A percentile compares a stretch with the other conserved stretches of the same genome.
These are phyloP conservation scores for Salvator merianae DNA, from an alignment of 2,113 vertebrate genomes.

Conservation along the genomic window DNA sequence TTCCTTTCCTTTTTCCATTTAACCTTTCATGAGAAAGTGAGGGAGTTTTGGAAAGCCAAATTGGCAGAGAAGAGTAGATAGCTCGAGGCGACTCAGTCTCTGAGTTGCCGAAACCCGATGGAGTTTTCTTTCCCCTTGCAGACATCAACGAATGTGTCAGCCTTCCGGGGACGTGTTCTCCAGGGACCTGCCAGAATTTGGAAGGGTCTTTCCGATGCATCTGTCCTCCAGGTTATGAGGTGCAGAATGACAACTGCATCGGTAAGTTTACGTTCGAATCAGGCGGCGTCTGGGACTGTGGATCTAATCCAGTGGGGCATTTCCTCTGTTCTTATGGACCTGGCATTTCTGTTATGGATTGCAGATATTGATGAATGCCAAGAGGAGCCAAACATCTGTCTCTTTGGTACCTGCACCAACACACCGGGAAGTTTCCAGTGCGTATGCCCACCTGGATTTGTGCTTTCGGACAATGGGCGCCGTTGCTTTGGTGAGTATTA, in stretches of 20 bases:
- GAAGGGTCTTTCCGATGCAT: slow-evolving; percentile 94
- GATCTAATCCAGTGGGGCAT: too few relatives aligned
- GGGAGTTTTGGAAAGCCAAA: too few relatives aligned
- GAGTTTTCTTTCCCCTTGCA: slow-evolving; percentile 49
- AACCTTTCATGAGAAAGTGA: too few relatives aligned
- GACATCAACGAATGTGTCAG: slow-evolving; percentile 92
- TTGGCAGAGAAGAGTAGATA: too few relatives aligned
- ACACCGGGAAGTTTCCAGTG: slow-evolving; percentile 91
- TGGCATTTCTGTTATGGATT: not conserved
- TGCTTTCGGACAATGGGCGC: slow-evolving; percentile 87
- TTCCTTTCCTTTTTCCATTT: too few relatives aligned
- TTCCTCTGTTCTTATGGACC: not conserved
- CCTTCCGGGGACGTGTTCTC: slow-evolving; percentile 85
- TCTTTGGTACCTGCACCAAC: slow-evolving; percentile 91
- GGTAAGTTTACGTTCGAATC: slow-evolving; percentile 69
- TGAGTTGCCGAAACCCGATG: too few relatives aligned
- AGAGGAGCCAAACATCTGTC: slow-evolving; percentile 87
- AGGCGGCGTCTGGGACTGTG: too few relatives aligned
- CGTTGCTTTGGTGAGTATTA: slow-evolving; percentile 88
- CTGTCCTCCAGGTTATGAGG: slow-evolving; percentile 89
- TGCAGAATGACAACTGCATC: slow-evolving; percentile 91
- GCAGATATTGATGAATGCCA: slow-evolving; percentile 92
- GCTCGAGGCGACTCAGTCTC: too few relatives aligned
- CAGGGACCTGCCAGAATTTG: slow-evolving; percentile 93
- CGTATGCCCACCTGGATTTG: slow-evolving; percentile 85